Base-by-base conservation (phyloP, 1,140 invertebrate genomes). In the Drosophila nikananu region DNA sequence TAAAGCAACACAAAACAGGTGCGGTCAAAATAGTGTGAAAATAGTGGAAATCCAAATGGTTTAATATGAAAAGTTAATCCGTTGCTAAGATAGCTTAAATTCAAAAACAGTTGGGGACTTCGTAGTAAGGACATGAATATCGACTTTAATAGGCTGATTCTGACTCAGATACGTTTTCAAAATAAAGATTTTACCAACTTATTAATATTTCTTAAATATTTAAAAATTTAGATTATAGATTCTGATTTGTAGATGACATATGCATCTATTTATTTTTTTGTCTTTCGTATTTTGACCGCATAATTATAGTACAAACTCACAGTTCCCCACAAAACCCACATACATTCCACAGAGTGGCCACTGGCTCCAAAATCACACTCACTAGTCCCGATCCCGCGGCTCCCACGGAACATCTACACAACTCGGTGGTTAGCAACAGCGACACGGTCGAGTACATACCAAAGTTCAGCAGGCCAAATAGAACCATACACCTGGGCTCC, bases 311-410 rank as follows among this genome's bases (percentile, higher is more conserved):
- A 32, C 12, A 42, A 21, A 23, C 55, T 41, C 46, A 52, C 48
- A 62, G 35, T 25, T 39, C 52, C 19, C 35, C 81, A 44, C 57
- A 81, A 81, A 39, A 66, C 61, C 57, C 54, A 58, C 60, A 51
- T 78, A 62, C 87, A 86, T 73, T 87, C 54, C 77, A 87, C 82
- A 93, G 92, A 87, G 73, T 80, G 55, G 91, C 80, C 41, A 81
- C 64, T 54, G 83, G 80, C 57, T 94, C 93, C 32, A 86, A 93
- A 83, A 94, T 94, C 42, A 93, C 93, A 78, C 83, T 94, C 59
- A 93, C 93, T 54, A 93, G 93, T 76, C 93, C 93, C 21, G 93
- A 94, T 93, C 93, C 93, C 48, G 90, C 92, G 58, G 81, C 80
- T 71, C 73, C 67, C 57, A 81, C 74, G 65, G 55, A 83, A 46